Percentiles rank a stretch among this genome's conserved stretches.
phyloP scores from a whole-genome alignment of 2,113 vertebrate genomes.

The Tyto alba region DNA sequence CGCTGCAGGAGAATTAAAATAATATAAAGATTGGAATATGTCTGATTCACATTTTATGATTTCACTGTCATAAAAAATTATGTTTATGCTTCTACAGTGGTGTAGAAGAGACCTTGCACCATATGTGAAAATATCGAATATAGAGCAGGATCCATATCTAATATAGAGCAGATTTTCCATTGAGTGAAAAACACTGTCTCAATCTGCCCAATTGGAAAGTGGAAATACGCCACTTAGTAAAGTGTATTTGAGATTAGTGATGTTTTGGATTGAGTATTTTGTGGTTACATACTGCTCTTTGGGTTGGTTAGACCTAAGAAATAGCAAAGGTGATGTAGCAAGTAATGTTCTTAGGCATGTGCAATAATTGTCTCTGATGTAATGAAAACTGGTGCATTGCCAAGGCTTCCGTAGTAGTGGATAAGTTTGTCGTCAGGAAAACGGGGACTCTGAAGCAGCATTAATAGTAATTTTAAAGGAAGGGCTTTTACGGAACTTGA shows the following conservation, averaged over 20 bases:
- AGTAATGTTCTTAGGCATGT: background rate
- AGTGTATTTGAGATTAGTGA: background rate
- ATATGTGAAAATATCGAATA: too few species aligned
- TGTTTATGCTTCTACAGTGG: background rate
- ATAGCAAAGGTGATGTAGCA: background rate
- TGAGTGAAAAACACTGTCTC: background rate
- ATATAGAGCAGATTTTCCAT: background rate
- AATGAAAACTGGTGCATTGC: background rate
- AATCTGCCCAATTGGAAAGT: background rate
- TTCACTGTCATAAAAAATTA: background rate
- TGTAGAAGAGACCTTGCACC: background rate
- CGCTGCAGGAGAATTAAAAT: background rate
- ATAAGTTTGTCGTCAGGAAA: background rate
- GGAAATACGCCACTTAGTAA: background rate
- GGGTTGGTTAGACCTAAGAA: background rate
- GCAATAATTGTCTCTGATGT: background rate
- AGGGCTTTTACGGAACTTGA: background rate
- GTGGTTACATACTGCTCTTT: background rate
- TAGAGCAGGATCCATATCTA: background rate
- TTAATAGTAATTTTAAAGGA: background rate
- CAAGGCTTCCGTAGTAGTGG: background rate
- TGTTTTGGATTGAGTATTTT: background rate
- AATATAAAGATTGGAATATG: background rate
- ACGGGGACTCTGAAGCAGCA: background rate
- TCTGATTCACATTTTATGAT: accelerated